Percentiles rank a stretch among this genome's conserved stretches.
Evolutionary conservation across 1,140 invertebrate genomes (phyloP).

Genomic region (Chelonus insularis): DNA sequence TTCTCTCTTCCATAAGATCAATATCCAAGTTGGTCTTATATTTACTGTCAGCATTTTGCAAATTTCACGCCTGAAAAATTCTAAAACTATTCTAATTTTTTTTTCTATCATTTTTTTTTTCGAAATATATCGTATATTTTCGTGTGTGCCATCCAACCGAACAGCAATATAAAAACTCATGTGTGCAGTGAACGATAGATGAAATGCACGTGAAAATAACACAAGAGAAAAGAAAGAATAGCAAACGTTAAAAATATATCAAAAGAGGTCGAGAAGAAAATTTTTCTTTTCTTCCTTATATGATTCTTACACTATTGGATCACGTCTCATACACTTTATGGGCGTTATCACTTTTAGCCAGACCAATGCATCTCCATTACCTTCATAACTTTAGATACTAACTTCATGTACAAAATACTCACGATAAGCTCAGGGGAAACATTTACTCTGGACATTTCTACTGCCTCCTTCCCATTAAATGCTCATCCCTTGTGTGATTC

Average conservation of each 20-base stretch:
- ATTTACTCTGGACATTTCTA: neutral
- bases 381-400: neutral
- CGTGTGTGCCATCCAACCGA: neutral
- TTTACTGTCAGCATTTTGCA: conserved; percentile 1
- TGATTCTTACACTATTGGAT: neutral
- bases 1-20: neutral
- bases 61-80: conserved; percentile 14
- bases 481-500: neutral
- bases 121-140: neutral
- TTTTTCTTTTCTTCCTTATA: neutral
- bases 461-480: too few species aligned
- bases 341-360: conserved; percentile 6
- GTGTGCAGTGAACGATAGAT: conserved; percentile 5
- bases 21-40: conserved; percentile 5
- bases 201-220: neutral
- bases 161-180: conserved; percentile 2
- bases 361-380: conserved; percentile 3
- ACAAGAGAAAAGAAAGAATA: neutral
- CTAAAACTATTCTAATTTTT: conserved; percentile 1
- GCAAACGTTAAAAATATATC: neutral
- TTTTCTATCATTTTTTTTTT: neutral
- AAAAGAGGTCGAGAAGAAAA: neutral
- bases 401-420: neutral
- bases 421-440: neutral
- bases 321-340: neutral